Conservation (phyloP, 92 coral and sea anemone species). For the Porites rus region DNA sequence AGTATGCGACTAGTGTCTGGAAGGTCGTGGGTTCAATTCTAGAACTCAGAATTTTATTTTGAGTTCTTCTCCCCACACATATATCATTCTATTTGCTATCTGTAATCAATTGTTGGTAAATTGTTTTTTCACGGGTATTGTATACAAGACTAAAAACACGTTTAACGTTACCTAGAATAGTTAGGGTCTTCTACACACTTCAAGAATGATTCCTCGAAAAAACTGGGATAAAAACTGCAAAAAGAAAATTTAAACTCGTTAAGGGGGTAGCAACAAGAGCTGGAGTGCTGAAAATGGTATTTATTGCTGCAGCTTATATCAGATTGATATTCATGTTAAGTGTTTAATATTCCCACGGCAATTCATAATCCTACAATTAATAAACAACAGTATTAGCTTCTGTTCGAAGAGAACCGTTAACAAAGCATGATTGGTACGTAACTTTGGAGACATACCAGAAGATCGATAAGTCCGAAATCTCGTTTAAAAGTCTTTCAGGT, state of each 20-base stretch:
- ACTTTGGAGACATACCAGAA: slow-evolving; percentile 77
- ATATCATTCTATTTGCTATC: no score
- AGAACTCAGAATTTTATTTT: no score
- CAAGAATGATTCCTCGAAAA: slow-evolving; percentile 87
- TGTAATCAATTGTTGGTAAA: no score
- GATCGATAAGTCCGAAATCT: slow-evolving; percentile 92
- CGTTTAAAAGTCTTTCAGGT: slow-evolving; percentile 82
- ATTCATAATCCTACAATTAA: no score
- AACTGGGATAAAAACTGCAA: slow-evolving; percentile 91
- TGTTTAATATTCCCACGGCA: no score
- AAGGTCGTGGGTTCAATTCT: no score
- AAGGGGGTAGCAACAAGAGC: no score
- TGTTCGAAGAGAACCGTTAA: background rate
- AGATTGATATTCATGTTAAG: no score
- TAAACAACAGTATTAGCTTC: background rate
- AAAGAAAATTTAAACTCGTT: background rate
- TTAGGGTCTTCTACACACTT: slow-evolving; percentile 77
- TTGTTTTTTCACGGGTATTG: no score
- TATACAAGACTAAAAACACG: background rate
- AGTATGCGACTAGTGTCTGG: no score
- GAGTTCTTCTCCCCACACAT: no score
- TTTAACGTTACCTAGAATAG: slow-evolving; percentile 65
- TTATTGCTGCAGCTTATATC: background rate
- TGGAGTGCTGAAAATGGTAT: background rate
- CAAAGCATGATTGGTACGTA: background rate